phyloP scores from a whole-genome alignment of 2,888 invertebrate species.

The Lymantria monacha region DNA sequence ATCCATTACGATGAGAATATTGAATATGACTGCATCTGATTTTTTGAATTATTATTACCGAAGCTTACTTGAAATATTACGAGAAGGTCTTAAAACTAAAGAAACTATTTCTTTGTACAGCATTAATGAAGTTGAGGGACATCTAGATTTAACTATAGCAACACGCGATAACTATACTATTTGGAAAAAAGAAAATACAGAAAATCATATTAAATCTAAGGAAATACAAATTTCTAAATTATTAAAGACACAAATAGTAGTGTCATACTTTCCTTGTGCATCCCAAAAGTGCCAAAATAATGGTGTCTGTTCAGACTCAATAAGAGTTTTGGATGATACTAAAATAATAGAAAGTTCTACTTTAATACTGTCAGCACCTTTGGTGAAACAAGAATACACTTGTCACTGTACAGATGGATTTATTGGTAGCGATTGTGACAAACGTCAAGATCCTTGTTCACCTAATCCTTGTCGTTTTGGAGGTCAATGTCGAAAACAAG shows the following conservation, averaged over 20 bases:
- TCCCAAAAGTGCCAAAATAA: slow-evolving; percentile 89
- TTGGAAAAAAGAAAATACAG: slow-evolving; percentile 84
- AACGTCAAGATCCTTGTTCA: slow-evolving; percentile 94
- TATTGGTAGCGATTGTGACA: slow-evolving; percentile 91
- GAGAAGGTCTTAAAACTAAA: slow-evolving; percentile 84
- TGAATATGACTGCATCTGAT: slow-evolving; percentile 86
- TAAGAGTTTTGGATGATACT: slow-evolving; percentile 85
- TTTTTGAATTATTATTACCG: slow-evolving; percentile 91
- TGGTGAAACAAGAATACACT: slow-evolving; percentile 88
- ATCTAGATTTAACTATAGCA: slow-evolving; percentile 88
- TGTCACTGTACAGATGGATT: slow-evolving; percentile 93
- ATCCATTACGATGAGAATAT: slow-evolving; percentile 89
- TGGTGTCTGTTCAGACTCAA: slow-evolving; percentile 88
- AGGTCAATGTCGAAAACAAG: slow-evolving; percentile 92
- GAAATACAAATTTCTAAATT: slow-evolving; percentile 84
- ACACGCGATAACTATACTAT: slow-evolving; percentile 83
- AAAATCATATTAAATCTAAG: slow-evolving; percentile 85
- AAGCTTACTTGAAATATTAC: slow-evolving; percentile 87
- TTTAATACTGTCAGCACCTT: slow-evolving; percentile 91
- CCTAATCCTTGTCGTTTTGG: slow-evolving; percentile 94
- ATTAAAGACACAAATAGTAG: slow-evolving; percentile 82
- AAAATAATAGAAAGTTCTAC: slow-evolving; percentile 91
- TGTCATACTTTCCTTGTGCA: slow-evolving; percentile 91
- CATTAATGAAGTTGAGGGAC: slow-evolving; percentile 85
- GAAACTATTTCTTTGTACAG: slow-evolving; percentile 88